Base-by-base conservation (phyloP, 2,113 vertebrate genomes). In the Cyprinodon tularosa region DNA sequence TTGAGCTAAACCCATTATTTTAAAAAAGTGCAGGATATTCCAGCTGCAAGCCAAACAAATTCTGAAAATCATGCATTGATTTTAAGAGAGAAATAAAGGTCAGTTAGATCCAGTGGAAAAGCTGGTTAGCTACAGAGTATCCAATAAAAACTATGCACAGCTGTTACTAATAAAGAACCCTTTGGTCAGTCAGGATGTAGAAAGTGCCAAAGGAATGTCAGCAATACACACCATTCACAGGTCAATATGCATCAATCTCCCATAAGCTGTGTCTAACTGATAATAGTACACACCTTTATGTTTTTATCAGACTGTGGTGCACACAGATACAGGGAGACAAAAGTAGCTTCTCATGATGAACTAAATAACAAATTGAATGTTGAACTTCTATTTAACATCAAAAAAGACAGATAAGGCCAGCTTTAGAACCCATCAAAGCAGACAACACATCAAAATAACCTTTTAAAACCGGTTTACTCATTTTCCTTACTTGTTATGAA, bases 81-180 rank as follows among this genome's bases (percentile, higher is more conserved):
- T 87, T 87, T 78, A 78, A 83, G 86, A 82, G 72, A 68, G 82
- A 88, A 76, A 86, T 48, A 84, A 90, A 93, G 85, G 88, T 86
- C 86, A 73, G 87, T 87, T 84, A 83, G 60, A 67, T 65, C 47
- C 6, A 22, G 38, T 48, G 9, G 15, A 57, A 84, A 87, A 67
- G 59, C 72, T 71, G 85, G 86, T 77, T 82, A 87, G 77, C 59
- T 50, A 59, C 81, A 47, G 45, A 69, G 71, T 69, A 70, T 65
- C 70, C 85, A 80, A 83, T 86, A 75, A 88, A 91, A 87, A 86
- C 90, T 87, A 90, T 76, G 76, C 74, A 89, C 87, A 60, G 77
- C 83, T 77, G 85, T 88, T 83, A 84, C 84, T 91, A 88, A 86
- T 57, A 59, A 69, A 44, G 81, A 78, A 69, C 72, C 84, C 91